Percentiles rank a stretch among this genome's conserved stretches.
These are phyloP conservation scores for Habroteleia sp. DNA, from an alignment of 2,888 invertebrate species.

Conservation along the genomic window DNA sequence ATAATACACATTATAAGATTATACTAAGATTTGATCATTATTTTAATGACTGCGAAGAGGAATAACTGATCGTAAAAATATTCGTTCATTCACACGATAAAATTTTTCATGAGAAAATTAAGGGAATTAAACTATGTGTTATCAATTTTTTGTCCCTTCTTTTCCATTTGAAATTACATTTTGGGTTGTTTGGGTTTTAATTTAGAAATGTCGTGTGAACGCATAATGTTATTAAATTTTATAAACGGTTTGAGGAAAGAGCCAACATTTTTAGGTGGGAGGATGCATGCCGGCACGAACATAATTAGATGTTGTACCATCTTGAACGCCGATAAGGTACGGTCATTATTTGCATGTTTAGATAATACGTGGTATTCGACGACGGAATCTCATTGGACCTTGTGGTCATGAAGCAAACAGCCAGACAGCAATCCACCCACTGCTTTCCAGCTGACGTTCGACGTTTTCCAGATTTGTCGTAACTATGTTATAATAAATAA, in stretches of 20 bases:
- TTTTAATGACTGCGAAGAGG: too few species aligned
- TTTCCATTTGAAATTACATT: too few species aligned
- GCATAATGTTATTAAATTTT: slow-evolving; percentile 40
- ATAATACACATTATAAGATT: too few species aligned
- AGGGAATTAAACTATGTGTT: too few species aligned
- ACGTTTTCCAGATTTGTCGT: slow-evolving; percentile 37
- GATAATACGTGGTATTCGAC: slow-evolving; percentile 71
- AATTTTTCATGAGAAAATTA: too few species aligned
- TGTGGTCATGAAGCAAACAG: slow-evolving; percentile 50
- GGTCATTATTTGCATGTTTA: slow-evolving; percentile 81
- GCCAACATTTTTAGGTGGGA: slow-evolving; percentile 54
- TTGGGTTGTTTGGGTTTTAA: background rate
- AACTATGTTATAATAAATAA: too few species aligned
- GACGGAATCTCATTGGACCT: slow-evolving; percentile 48
- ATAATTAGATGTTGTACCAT: slow-evolving; percentile 79
- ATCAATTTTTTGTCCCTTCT: too few species aligned
- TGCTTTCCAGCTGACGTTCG: slow-evolving; percentile 40
- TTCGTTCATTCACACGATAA: too few species aligned
- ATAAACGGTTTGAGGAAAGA: slow-evolving; percentile 39
- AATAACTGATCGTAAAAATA: too few species aligned
- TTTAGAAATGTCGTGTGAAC: slow-evolving; percentile 6
- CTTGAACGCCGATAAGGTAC: slow-evolving; percentile 73
- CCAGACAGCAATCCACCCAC: slow-evolving; percentile 60
- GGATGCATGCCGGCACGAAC: slow-evolving; percentile 67
- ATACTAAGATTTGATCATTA: too few species aligned